Evolutionary conservation across 2,888 invertebrate genomes (phyloP).

Genomic region (Macrostomum cliftonense): DNA sequence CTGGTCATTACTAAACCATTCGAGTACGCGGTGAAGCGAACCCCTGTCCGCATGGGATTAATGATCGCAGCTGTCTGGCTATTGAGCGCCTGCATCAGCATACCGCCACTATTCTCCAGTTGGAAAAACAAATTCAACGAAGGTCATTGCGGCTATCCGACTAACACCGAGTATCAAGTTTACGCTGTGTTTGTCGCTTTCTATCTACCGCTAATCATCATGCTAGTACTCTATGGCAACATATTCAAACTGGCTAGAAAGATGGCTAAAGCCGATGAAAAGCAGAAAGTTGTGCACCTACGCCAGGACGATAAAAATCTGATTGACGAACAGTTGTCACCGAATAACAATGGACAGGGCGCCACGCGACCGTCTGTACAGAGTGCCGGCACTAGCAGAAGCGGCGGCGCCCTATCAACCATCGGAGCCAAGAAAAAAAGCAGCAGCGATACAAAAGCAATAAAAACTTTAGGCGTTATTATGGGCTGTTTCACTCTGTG

Average conservation of each 20-base stretch:
- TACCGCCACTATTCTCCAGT: conserved; percentile 50
- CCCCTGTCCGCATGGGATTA: conserved; percentile 65
- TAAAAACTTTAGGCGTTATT: conserved; percentile 83
- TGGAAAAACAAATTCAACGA: conserved; percentile 22
- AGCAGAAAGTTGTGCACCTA: neutral
- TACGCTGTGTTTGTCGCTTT: conserved; percentile 67
- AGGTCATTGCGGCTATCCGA: conserved; percentile 48
- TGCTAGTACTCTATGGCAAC: conserved; percentile 89
- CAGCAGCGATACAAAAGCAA: conserved; percentile 60
- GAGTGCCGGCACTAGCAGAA: neutral
- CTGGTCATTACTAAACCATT: conserved; percentile 55
- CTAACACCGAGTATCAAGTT: conserved; percentile 82
- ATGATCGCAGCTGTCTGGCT: conserved; percentile 74
- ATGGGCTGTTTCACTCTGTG: conserved; percentile 83
- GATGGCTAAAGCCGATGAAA: neutral
- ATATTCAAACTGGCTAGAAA: conserved; percentile 47
- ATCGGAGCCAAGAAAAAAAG: neutral
- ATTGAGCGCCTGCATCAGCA: conserved; percentile 71
- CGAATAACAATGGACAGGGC: no score
- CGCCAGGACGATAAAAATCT: neutral
- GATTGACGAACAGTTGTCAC: no score
- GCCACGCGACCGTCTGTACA: no score
- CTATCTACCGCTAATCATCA: conserved; percentile 81
- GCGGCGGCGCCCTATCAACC: neutral
- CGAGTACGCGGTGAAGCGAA: conserved; percentile 80